Conservation (phyloP, 2,113 vertebrate genomes). For the Acanthochromis polyacanthus region DNA sequence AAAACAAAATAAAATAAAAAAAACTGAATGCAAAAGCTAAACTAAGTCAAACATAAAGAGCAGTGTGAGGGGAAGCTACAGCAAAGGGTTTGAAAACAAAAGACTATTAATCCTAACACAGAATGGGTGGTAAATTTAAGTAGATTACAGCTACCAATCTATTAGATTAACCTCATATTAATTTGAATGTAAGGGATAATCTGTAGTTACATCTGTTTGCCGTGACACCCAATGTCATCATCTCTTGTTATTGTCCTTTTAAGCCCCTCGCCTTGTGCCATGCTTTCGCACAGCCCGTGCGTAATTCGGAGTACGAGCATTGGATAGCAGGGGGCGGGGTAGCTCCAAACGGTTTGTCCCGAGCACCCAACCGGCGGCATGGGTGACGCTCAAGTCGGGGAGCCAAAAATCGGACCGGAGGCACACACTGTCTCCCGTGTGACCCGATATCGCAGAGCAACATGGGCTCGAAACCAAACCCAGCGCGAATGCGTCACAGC, state of each 20-base stretch:
- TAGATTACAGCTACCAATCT: slow-evolving; percentile 72
- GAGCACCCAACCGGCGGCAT: slow-evolving; percentile 40
- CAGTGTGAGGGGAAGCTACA: not conserved
- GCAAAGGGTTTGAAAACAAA: slow-evolving; percentile 49
- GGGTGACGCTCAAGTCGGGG: slow-evolving; percentile 49
- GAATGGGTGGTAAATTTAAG: slow-evolving; percentile 60
- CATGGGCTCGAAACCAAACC: slow-evolving; percentile 16
- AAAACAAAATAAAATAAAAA: not conserved
- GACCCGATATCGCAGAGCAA: slow-evolving; percentile 54
- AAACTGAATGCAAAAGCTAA: not conserved
- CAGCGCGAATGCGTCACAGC: slow-evolving; percentile 61
- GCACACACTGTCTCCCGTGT: slow-evolving; percentile 69
- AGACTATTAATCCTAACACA: slow-evolving; percentile 57
- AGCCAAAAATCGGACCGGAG: slow-evolving; percentile 47
- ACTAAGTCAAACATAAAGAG: slow-evolving; percentile 22
- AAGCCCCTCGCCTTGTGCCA: slow-evolving; percentile 54
- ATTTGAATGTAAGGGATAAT: slow-evolving; percentile 75
- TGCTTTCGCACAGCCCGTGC: slow-evolving; percentile 59
- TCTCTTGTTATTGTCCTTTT: slow-evolving; percentile 73
- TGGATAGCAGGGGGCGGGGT: slow-evolving; percentile 28
- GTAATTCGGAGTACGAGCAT: slow-evolving; percentile 65
- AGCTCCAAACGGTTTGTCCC: slow-evolving; percentile 50
- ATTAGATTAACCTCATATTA: slow-evolving; percentile 73
- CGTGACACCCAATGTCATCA: slow-evolving; percentile 73
- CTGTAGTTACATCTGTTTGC: slow-evolving; percentile 75